A percentile compares a stretch with the other conserved stretches of the same genome.
Conservation (phyloP, 2,888 invertebrate species). For the Drosophila fulvimacula region DNA sequence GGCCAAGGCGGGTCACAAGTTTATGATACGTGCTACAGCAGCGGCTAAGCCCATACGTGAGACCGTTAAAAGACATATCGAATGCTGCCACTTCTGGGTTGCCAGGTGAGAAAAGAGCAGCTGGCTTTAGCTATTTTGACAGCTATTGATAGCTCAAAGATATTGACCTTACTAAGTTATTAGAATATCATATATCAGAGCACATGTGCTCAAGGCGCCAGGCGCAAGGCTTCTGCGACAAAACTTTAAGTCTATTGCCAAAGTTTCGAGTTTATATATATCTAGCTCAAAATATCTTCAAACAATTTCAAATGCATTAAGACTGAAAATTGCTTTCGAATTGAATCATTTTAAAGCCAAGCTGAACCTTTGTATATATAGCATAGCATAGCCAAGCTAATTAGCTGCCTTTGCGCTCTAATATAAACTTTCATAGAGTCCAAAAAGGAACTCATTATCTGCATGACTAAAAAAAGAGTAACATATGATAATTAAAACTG, state of each 20-base stretch:
- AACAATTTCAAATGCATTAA: neutral
- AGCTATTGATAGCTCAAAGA: conserved; percentile 22
- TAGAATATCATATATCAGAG: conserved; percentile 7
- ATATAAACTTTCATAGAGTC: conserved; percentile 1
- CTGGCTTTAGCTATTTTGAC: conserved; percentile 5
- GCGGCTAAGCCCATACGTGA: conserved; percentile 22
- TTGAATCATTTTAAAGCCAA: neutral
- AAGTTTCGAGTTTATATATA: neutral
- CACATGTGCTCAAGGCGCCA: neutral
- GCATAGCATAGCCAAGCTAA: conserved; percentile 3
- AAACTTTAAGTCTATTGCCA: neutral
- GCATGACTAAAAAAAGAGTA: conserved; percentile 14
- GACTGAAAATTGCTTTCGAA: neutral
- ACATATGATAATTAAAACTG: conserved; percentile 45
- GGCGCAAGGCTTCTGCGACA: neutral
- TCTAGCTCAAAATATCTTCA: neutral
- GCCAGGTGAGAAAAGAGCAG: conserved; percentile 17
- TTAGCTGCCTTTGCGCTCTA: neutral
- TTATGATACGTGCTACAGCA: conserved; percentile 24
- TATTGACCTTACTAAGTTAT: conserved; percentile 6
- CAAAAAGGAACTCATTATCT: conserved; percentile 15
- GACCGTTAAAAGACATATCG: conserved; percentile 39
- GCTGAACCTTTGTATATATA: neutral
- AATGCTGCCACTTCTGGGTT: conserved; percentile 1
- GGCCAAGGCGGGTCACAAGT: neutral